A percentile compares a stretch with the other conserved stretches of the same genome.
These are phyloP conservation scores for Neopipo cinnamomea DNA, from an alignment of 2,113 vertebrate genomes.

Conservation along the genomic window DNA sequence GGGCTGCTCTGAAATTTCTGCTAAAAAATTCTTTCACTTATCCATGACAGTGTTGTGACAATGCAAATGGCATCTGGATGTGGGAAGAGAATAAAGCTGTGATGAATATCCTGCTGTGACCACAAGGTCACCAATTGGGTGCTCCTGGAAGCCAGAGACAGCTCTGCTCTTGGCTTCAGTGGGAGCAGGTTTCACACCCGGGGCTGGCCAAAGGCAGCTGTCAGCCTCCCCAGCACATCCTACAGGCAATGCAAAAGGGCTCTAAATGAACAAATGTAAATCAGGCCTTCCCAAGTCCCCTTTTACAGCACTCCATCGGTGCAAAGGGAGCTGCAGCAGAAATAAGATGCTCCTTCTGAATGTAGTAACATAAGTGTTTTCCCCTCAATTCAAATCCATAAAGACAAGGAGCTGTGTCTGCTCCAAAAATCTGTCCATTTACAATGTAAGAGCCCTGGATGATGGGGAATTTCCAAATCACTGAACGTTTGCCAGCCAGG, in stretches of 20 bases:
- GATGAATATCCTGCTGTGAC: neutral
- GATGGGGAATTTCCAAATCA: neutral
- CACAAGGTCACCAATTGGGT: rapidly evolving
- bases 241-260: neutral
- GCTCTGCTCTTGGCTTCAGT: neutral
- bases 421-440: neutral
- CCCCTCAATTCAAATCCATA: neutral
- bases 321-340: neutral
- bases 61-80: neutral
- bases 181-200: neutral
- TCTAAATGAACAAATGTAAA: neutral
- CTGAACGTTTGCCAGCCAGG: neutral
- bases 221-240: neutral
- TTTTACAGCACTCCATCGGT: neutral
- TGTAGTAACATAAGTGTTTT: neutral
- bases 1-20: neutral
- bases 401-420: neutral
- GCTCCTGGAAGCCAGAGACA: neutral
- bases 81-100: neutral
- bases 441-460: neutral
- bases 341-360: neutral
- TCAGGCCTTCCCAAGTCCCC: neutral
- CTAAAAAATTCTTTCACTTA: neutral
- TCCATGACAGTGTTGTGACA: neutral
- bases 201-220: neutral